Conservation (phyloP, 2,113 vertebrate genomes). For the Phoenicopterus ruber region DNA sequence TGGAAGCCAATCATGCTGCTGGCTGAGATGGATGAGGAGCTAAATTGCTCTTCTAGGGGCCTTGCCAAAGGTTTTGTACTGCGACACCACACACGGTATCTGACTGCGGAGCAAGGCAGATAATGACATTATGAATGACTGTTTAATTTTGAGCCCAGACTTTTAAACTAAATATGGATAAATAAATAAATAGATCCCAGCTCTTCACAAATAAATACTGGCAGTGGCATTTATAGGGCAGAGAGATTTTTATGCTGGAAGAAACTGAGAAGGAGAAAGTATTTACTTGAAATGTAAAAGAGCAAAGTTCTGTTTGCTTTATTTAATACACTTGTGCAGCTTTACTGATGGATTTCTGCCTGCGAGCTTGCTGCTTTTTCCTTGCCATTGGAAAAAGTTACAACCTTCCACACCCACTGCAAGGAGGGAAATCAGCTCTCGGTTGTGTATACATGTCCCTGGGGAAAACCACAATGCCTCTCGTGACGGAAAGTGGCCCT, state of each 20-base stretch:
- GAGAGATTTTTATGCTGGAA: background rate
- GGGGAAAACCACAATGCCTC: background rate
- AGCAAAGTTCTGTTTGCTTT: constrained; percentile 15
- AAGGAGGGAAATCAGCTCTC: background rate
- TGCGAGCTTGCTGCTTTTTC: background rate
- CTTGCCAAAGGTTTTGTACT: constrained; percentile 60
- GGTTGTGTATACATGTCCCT: background rate
- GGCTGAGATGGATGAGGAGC: constrained; percentile 50
- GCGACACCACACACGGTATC: background rate
- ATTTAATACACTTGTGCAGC: background rate
- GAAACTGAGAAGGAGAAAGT: background rate
- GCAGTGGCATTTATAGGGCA: background rate
- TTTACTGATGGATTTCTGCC: constrained; percentile 1
- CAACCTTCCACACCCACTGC: background rate
- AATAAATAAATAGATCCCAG: constrained; percentile 39
- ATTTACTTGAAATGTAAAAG: constrained; percentile 14
- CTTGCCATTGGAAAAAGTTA: background rate
- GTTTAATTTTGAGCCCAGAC: constrained; percentile 24
- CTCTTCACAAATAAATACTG: constrained; percentile 8
- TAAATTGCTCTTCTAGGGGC: constrained; percentile 39
- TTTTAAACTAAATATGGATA: constrained; percentile 51
- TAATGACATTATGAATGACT: constrained; percentile 51
- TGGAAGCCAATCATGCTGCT: constrained; percentile 38
- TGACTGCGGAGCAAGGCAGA: constrained; percentile 9
- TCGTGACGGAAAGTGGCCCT: background rate